These are phyloP conservation scores for Argyrosomus japonicus DNA, from an alignment of 2,113 vertebrate species.

Conservation along the genomic window DNA sequence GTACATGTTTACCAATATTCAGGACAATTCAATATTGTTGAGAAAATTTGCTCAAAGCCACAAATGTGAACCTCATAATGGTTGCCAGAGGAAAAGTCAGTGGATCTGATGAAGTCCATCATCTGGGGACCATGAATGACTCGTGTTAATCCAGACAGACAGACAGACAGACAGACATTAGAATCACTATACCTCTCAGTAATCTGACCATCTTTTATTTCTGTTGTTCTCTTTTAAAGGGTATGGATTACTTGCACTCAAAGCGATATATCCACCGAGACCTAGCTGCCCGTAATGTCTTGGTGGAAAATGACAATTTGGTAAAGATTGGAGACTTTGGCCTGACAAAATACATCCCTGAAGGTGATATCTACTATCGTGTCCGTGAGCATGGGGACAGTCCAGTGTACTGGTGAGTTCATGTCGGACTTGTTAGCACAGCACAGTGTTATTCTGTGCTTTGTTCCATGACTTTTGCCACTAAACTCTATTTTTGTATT, in stretches of 20 bases:
- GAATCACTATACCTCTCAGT: not conserved
- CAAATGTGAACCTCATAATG: no score
- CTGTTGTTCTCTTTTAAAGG: conserved; percentile 78
- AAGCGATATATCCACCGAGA: conserved; percentile 92
- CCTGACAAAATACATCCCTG: conserved; percentile 92
- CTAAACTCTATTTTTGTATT: conserved; percentile 3
- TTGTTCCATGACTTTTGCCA: not conserved
- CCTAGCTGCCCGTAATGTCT: conserved; percentile 92
- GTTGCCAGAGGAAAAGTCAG: no score
- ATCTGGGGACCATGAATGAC: no score
- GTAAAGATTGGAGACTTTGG: conserved; percentile 97
- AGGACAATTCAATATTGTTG: not conserved
- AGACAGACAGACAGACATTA: not conserved
- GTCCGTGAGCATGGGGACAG: conserved; percentile 92
- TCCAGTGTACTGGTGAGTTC: conserved; percentile 92
- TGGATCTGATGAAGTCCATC: no score
- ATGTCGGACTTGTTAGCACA: not conserved
- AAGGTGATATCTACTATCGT: conserved; percentile 90
- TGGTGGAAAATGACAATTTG: conserved; percentile 89
- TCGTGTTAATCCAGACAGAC: not conserved
- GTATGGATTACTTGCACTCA: conserved; percentile 93
- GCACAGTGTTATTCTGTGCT: not conserved
- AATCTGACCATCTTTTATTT: not conserved
- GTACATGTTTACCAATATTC: not conserved
- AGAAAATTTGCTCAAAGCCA: no score